Evolutionary conservation across 2,113 vertebrate genomes (phyloP).

Genomic region (Acinonyx jubatus): DNA sequence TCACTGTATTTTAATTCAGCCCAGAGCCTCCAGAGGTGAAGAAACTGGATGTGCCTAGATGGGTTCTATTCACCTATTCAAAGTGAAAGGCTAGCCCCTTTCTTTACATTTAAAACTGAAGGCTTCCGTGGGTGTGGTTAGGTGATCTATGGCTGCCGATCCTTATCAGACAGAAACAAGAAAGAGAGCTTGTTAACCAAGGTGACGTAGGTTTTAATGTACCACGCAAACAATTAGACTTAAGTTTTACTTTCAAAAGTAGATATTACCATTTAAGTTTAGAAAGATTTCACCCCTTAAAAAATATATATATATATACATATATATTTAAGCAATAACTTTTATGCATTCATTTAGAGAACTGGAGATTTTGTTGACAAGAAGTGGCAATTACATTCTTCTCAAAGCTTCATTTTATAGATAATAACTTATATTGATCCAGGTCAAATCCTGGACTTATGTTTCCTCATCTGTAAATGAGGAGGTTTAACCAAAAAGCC

Average conservation of each 20-base stretch:
- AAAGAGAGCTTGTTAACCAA: neutral
- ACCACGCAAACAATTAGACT: neutral
- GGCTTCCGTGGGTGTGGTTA: neutral
- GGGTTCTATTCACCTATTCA: neutral
- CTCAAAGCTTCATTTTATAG: neutral
- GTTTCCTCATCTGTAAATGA: constrained; percentile 30
- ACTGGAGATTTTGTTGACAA: neutral
- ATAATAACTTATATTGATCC: neutral
- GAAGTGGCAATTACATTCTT: neutral
- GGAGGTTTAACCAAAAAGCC: constrained; percentile 25
- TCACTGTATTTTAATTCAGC: constrained; percentile 33
- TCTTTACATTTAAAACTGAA: neutral
- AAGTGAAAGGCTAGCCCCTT: neutral
- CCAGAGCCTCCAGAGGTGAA: neutral
- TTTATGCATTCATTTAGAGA: neutral
- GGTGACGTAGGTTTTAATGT: neutral
- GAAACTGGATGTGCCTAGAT: neutral
- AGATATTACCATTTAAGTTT: neutral
- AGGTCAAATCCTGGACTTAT: neutral
- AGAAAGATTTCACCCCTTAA: neutral
- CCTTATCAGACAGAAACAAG: neutral
- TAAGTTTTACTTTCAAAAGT: constrained; percentile 19
- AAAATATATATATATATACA: neutral
- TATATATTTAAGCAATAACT: neutral
- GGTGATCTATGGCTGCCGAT: neutral